Evolutionary conservation across 2,113 vertebrate genomes (phyloP).

Genomic region (Poecile atricapillus): DNA sequence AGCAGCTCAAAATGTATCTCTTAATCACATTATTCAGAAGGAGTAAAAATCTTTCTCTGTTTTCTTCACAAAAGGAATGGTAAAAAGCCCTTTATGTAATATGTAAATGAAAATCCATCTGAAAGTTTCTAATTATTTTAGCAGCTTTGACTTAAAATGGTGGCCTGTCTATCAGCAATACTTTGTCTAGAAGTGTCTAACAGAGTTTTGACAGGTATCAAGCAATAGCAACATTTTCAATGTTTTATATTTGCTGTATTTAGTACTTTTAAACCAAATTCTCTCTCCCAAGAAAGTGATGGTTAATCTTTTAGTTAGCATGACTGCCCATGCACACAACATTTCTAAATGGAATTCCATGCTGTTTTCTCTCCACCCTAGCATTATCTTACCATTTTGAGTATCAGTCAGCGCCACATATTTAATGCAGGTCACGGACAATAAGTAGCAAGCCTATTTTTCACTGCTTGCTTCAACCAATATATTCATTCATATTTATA

Average conservation of each 20-base stretch:
- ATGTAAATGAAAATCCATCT: not conserved
- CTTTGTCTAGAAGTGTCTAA: not conserved
- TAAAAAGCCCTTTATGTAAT: not conserved
- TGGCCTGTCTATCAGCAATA: not conserved
- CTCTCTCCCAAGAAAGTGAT: not conserved
- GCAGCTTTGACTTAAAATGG: not conserved
- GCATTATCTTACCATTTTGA: not conserved
- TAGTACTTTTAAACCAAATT: not conserved
- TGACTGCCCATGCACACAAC: not conserved
- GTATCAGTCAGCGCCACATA: constrained; percentile 18
- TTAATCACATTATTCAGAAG: not conserved
- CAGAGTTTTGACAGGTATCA: not conserved
- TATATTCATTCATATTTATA: constrained; percentile 19
- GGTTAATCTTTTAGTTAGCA: not conserved
- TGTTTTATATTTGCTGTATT: not conserved
- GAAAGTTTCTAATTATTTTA: not conserved
- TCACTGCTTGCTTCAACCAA: not conserved
- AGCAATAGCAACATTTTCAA: not conserved
- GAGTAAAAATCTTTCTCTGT: not conserved
- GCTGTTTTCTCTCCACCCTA: not conserved
- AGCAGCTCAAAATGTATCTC: not conserved
- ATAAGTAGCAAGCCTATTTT: constrained; percentile 40
- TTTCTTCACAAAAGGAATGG: constrained; percentile 21
- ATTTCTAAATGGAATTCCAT: constrained; percentile 13
- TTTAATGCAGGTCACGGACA: constrained; percentile 40